Conservation (phyloP, 1,140 invertebrate genomes). For the Hesperophylax magnus region DNA sequence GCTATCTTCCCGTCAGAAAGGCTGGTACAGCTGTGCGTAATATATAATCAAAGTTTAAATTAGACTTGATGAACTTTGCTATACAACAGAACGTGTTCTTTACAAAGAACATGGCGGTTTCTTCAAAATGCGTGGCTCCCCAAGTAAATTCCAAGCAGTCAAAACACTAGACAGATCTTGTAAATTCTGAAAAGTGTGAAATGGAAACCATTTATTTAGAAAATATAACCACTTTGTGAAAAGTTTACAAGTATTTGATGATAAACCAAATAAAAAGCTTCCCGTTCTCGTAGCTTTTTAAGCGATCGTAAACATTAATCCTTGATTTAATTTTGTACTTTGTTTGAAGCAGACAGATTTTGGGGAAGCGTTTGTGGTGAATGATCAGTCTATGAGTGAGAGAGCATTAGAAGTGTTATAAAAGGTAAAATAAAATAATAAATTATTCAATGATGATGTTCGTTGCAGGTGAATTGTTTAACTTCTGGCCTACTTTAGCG, state of each 20-base stretch:
- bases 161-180: conserved; percentile 42
- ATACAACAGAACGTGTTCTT: conserved; percentile 50
- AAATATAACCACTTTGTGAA: neutral
- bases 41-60: conserved; percentile 58
- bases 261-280: no score
- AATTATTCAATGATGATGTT: no score
- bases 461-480: no score
- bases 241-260: neutral
- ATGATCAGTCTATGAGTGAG: conserved; percentile 14
- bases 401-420: neutral
- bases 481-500: neutral
- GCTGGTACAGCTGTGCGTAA: conserved; percentile 53
- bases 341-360: conserved; percentile 13
- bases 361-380: conserved; percentile 9
- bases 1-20: conserved; percentile 32
- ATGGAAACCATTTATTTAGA: neutral
- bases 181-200: conserved; percentile 19
- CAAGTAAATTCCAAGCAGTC: conserved; percentile 40
- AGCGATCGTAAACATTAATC: conserved; percentile 1
- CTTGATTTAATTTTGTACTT: neutral
- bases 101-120: conserved; percentile 41
- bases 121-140: conserved; percentile 46
- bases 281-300: neutral
- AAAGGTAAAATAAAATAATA: conserved; percentile 3
- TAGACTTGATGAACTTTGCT: conserved; percentile 57